A percentile compares a stretch with the other conserved stretches of the same genome.
These are phyloP conservation scores for Parus major DNA, from an alignment of 2,113 vertebrate genomes.

Conservation along the genomic window DNA sequence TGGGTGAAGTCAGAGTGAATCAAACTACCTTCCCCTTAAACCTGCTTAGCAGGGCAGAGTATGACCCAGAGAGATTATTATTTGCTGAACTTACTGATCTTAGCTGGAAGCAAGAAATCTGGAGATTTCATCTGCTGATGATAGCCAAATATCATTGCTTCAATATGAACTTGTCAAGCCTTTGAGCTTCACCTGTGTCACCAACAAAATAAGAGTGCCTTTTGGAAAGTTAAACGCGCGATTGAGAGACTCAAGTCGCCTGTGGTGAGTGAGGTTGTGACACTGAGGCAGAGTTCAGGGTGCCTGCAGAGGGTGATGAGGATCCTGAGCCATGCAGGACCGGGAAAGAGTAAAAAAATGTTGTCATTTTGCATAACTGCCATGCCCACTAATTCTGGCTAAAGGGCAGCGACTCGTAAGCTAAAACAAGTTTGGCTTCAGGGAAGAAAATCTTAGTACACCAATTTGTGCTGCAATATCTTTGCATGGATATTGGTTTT, in stretches of 20 bases:
- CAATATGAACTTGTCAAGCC: not conserved
- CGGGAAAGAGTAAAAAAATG: not conserved
- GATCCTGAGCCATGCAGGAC: not conserved
- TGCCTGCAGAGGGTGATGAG: not conserved
- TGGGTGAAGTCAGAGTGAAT: not conserved
- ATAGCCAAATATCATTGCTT: not conserved
- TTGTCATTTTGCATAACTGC: not conserved
- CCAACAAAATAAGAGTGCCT: not conserved
- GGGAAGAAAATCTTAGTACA: not conserved
- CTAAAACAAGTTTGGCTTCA: not conserved
- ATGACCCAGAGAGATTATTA: not conserved
- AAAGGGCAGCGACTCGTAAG: not conserved
- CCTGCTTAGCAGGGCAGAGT: not conserved
- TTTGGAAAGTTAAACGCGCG: not conserved
- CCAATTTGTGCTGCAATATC: not conserved
- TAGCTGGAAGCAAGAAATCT: not conserved
- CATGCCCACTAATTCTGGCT: not conserved
- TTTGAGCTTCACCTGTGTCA: not conserved
- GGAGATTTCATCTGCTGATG: not conserved
- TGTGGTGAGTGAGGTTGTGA: not conserved
- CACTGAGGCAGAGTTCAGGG: not conserved
- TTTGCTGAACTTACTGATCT: not conserved
- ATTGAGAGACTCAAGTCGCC: not conserved
- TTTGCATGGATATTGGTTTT: not conserved
- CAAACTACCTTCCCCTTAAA: not conserved